phyloP scores from a whole-genome alignment of 1,140 invertebrate species.

The Babylonia areolata region DNA sequence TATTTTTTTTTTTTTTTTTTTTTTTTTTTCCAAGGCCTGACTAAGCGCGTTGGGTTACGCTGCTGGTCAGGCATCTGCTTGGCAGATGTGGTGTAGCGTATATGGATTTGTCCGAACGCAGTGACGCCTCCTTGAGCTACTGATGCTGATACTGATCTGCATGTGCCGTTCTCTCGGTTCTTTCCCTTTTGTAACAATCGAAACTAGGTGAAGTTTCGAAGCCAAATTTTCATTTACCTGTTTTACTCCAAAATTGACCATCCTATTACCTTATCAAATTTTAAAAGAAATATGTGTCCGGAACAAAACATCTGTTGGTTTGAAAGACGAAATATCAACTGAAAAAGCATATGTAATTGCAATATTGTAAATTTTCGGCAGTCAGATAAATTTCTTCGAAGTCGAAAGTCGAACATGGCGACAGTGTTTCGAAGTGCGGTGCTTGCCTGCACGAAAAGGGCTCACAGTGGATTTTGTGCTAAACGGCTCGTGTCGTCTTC shows the following conservation, averaged over 20 bases:
- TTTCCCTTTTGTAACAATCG: no score
- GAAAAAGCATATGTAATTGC: neutral
- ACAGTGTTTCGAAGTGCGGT: slow-evolving; percentile 1
- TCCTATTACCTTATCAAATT: neutral
- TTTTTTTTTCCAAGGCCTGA: no score
- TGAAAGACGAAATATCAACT: neutral
- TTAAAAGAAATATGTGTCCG: no score
- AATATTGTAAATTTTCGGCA: neutral
- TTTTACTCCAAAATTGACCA: neutral
- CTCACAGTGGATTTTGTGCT: neutral
- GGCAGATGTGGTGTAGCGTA: no score
- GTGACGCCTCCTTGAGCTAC: no score
- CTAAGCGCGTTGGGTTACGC: no score
- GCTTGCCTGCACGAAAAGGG: neutral
- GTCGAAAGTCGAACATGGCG: neutral
- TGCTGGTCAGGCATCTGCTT: no score
- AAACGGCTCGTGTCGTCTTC: slow-evolving; percentile 16
- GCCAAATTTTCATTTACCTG: neutral
- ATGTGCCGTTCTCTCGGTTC: no score
- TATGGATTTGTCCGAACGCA: no score
- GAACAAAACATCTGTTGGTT: no score
- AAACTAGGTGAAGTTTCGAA: neutral
- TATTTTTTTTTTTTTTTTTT: no score
- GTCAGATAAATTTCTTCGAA: neutral
- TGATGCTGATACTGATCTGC: no score